phyloP scores from a whole-genome alignment of 2,888 invertebrate species.

The Laspeyria flexula region DNA sequence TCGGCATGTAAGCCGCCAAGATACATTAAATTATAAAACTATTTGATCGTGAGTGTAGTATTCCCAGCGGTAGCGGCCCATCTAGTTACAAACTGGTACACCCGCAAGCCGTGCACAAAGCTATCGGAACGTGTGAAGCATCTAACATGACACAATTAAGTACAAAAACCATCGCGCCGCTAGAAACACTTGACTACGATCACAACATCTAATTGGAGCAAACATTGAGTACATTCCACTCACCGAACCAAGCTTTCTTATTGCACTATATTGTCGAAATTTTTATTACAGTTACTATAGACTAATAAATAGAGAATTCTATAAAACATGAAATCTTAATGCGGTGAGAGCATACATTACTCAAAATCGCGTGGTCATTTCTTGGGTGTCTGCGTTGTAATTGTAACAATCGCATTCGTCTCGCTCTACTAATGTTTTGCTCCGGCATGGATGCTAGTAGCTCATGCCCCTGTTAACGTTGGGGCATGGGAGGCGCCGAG shows the following conservation, averaged over 20 bases:
- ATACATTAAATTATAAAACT: slow-evolving; percentile 28
- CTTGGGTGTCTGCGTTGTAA: slow-evolving; percentile 5
- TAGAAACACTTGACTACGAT: slow-evolving; percentile 19
- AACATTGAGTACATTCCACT: slow-evolving; percentile 12
- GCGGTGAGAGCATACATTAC: neutral
- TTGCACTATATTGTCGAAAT: slow-evolving; percentile 38
- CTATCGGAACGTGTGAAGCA: slow-evolving; percentile 48
- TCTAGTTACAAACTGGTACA: slow-evolving; percentile 28
- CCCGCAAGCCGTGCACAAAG: slow-evolving; percentile 50
- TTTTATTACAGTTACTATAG: slow-evolving; percentile 26
- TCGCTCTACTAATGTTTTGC: slow-evolving; percentile 33
- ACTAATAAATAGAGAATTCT: slow-evolving; percentile 38
- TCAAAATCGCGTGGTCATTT: slow-evolving; percentile 49
- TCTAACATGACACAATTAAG: slow-evolving; percentile 48
- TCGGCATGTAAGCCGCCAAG: slow-evolving; percentile 35
- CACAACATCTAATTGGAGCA: slow-evolving; percentile 12
- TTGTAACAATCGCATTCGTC: slow-evolving; percentile 14
- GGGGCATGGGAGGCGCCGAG: slow-evolving; percentile 46
- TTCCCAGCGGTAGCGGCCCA: slow-evolving; percentile 26
- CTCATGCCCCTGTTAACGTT: slow-evolving; percentile 38
- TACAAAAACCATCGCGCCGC: slow-evolving; percentile 44
- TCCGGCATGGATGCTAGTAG: slow-evolving; percentile 45
- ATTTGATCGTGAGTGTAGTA: slow-evolving; percentile 23
- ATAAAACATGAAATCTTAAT: slow-evolving; percentile 21
- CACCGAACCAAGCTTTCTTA: slow-evolving; percentile 18